Conservation (phyloP, 2,888 invertebrate species). For the Leistus spinibarbis region DNA sequence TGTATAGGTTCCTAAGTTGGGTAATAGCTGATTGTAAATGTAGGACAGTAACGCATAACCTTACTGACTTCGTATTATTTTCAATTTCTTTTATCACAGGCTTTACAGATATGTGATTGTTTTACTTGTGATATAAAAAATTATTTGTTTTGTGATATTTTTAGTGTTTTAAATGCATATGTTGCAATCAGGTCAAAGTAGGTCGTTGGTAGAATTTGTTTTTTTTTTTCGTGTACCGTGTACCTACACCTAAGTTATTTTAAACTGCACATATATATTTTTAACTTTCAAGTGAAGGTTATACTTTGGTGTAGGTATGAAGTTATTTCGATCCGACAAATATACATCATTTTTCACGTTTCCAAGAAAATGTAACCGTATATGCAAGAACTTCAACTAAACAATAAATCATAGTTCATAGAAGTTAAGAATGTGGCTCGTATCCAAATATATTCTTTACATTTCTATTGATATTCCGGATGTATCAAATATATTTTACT, state of each 20-base stretch:
- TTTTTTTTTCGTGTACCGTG: neutral
- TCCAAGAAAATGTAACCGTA: neutral
- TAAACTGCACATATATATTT: neutral
- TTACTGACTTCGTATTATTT: neutral
- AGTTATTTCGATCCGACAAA: neutral
- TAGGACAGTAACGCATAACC: neutral
- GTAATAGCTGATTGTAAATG: neutral
- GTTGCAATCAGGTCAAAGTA: neutral
- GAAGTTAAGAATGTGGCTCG: too few relatives aligned
- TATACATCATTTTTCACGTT: neutral
- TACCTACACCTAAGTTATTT: neutral
- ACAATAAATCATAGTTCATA: too few relatives aligned
- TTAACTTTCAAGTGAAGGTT: constrained; percentile 1
- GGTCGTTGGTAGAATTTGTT: neutral
- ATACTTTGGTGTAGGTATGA: neutral
- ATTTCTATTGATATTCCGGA: too few relatives aligned
- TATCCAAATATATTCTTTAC: too few relatives aligned
- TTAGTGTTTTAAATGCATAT: neutral
- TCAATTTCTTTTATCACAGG: neutral
- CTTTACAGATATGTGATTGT: neutral
- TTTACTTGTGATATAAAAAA: neutral
- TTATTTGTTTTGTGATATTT: neutral
- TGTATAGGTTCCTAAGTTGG: neutral
- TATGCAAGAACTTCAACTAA: too few relatives aligned
- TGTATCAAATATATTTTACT: too few relatives aligned